phyloP scores from a whole-genome alignment of 2,888 invertebrate species.

The Thecocarcelia acutangulata region DNA sequence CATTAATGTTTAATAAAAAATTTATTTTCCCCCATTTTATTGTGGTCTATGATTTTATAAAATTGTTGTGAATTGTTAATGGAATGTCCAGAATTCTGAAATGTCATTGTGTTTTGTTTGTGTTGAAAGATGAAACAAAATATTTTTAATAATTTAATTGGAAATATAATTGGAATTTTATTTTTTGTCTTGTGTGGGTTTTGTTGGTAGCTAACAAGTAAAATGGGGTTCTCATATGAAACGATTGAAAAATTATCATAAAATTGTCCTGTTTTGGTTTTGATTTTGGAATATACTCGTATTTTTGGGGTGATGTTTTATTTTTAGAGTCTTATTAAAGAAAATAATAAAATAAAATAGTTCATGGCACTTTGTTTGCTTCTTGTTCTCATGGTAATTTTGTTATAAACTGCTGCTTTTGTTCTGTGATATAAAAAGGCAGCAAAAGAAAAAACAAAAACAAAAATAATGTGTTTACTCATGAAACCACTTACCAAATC shows the following conservation, averaged over 20 bases:
- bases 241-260: no score
- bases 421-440: not conserved
- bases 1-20: constrained; percentile 55
- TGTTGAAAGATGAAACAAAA: constrained; percentile 6
- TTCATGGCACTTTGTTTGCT: no score
- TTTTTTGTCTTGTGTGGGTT: not conserved
- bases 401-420: no score
- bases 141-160: constrained; percentile 44
- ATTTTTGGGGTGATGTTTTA: no score
- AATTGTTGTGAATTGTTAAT: constrained; percentile 22
- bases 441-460: not conserved
- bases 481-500: constrained; percentile 79
- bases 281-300: no score
- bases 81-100: constrained; percentile 5
- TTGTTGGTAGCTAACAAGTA: no score
- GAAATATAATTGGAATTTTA: constrained; percentile 19
- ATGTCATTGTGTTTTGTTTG: constrained; percentile 8
- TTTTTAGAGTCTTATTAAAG: no score
- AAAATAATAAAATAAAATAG: no score
- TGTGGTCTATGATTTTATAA: constrained; percentile 49
- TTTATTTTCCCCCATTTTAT: constrained; percentile 50
- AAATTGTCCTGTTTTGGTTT: no score
- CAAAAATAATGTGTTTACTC: not conserved
- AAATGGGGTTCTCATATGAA: not conserved
- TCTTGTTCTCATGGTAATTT: no score